phyloP scores from a whole-genome alignment of 2,113 vertebrate species.

The Neogobius melanostomus region DNA sequence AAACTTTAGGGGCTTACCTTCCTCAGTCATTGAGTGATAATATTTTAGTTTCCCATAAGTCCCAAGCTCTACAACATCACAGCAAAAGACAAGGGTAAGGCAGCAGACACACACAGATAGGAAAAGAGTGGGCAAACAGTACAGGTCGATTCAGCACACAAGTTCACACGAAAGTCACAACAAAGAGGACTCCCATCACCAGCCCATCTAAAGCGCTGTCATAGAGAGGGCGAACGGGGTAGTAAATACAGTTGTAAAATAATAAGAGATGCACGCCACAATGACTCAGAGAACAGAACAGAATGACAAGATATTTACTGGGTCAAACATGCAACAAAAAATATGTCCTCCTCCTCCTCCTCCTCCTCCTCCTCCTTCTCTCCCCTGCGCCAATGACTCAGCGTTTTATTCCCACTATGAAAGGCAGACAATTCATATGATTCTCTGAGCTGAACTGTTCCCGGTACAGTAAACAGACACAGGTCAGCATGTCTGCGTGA shows the following conservation, averaged over 20 bases:
- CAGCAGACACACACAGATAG: conserved; percentile 83
- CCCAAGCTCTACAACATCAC: conserved; percentile 98
- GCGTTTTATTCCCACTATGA: conserved; percentile 59
- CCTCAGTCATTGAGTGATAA: conserved; percentile 99
- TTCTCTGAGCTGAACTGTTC: conserved; percentile 50
- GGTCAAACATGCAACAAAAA: conserved; percentile 70
- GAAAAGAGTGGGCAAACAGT: conserved; percentile 68
- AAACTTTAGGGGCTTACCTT: conserved; percentile 90
- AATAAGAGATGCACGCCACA: conserved; percentile 2
- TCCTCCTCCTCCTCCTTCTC: conserved; percentile 28
- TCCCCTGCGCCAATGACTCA: conserved; percentile 59
- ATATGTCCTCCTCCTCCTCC: conserved; percentile 69
- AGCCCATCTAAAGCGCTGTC: conserved; percentile 21
- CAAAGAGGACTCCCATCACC: conserved; percentile 38
- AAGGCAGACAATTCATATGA: conserved; percentile 57
- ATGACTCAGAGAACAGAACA: conserved; percentile 42
- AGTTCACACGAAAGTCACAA: conserved; percentile 51
- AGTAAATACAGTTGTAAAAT: conserved; percentile 1
- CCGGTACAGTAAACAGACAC: conserved; percentile 36
- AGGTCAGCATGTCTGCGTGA: conserved; percentile 64
- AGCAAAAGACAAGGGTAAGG: conserved; percentile 97
- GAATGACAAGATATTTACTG: conserved; percentile 52
- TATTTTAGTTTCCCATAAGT: conserved; percentile 99
- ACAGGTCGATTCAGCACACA: conserved; percentile 51
- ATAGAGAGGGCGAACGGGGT: conserved; percentile 10